phyloP scores from a whole-genome alignment of 2,888 invertebrate genomes.

The Eilema caniola region DNA sequence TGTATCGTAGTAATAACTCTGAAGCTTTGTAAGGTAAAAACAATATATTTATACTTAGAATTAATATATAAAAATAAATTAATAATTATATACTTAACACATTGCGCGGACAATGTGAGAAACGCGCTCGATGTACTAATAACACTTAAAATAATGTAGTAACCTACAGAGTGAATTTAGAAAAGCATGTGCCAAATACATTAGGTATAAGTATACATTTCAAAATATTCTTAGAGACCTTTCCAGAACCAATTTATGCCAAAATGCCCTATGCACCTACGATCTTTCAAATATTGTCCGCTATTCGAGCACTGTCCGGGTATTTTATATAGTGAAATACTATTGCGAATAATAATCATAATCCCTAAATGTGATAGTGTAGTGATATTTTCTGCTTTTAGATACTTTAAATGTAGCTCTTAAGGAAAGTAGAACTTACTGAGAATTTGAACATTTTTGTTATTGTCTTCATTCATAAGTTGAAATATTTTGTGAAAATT shows the following conservation, averaged over 20 bases:
- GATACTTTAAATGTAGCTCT: background rate
- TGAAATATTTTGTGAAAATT: background rate
- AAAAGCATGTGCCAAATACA: slow-evolving; percentile 9
- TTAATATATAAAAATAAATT: slow-evolving; percentile 24
- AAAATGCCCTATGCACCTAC: background rate
- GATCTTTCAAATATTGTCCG: background rate
- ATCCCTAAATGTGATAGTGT: slow-evolving; percentile 50
- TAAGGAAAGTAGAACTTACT: background rate
- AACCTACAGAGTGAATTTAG: slow-evolving; percentile 11
- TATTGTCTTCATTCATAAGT: slow-evolving; percentile 19
- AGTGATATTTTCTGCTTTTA: slow-evolving; percentile 53
- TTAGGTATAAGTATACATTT: background rate
- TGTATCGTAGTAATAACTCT: slow-evolving; percentile 82
- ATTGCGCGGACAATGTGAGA: slow-evolving; percentile 23
- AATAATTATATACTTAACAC: slow-evolving; percentile 26
- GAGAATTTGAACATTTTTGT: background rate
- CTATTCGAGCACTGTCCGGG: slow-evolving; percentile 22
- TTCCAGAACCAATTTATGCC: background rate
- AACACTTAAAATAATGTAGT: too few species aligned
- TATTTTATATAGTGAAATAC: slow-evolving; percentile 22
- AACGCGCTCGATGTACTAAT: background rate
- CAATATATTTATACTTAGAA: slow-evolving; percentile 46
- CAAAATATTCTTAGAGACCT: background rate
- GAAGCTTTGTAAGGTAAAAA: slow-evolving; percentile 67
- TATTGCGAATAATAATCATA: slow-evolving; percentile 31